Evolutionary conservation across 2,888 invertebrate genomes (phyloP).

Genomic region (Cheilosia urbana): DNA sequence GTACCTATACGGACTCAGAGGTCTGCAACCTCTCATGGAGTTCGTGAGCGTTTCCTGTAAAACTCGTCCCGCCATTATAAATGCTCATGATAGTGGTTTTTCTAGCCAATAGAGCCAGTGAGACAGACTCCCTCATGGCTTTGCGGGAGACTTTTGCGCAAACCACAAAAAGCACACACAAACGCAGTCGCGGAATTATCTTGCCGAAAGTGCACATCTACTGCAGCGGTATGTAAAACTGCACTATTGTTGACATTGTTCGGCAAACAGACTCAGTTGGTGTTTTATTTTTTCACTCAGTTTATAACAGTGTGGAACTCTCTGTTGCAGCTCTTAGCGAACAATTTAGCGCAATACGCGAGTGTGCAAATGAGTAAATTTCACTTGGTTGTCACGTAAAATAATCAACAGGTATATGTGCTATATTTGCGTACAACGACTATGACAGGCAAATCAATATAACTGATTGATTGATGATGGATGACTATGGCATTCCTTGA

Average conservation of each 20-base stretch:
- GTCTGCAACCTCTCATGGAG: conserved; percentile 13
- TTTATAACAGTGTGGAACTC: conserved; percentile 1
- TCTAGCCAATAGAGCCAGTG: conserved; percentile 5
- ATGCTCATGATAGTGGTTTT: conserved; percentile 1
- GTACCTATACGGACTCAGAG: not conserved
- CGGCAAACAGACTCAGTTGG: conserved; percentile 23
- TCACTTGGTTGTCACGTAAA: conserved; percentile 71
- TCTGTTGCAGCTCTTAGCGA: not conserved
- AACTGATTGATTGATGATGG: conserved; percentile 53
- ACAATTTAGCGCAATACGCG: conserved; percentile 1
- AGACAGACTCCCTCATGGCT: conserved; percentile 34
- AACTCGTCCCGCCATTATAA: conserved; percentile 9
- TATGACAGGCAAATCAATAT: conserved; percentile 37
- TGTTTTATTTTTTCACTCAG: not conserved
- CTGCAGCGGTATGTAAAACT: not conserved
- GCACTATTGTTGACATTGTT: conserved; percentile 36
- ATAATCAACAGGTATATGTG: conserved; percentile 41
- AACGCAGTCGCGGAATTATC: conserved; percentile 4
- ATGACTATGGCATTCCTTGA: conserved; percentile 52
- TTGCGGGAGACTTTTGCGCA: conserved; percentile 16
- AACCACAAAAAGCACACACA: conserved; percentile 26
- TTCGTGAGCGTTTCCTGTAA: conserved; percentile 25
- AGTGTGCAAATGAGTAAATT: conserved; percentile 58
- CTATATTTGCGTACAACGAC: conserved; percentile 37
- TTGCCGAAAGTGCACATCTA: not conserved